phyloP scores from a whole-genome alignment of 2,888 invertebrate species.

The Melieria picta region DNA sequence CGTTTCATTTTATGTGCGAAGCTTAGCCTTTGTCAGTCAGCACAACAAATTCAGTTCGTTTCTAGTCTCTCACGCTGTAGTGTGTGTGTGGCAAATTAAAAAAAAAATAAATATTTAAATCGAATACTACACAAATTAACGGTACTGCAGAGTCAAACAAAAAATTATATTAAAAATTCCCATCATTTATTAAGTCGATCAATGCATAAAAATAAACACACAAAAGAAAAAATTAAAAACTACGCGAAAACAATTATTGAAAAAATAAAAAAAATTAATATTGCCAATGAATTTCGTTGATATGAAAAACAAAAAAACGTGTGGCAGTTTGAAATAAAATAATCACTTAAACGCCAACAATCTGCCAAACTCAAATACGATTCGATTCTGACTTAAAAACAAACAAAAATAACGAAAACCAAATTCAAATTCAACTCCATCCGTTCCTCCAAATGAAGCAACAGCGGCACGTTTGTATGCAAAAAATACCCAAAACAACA shows the following conservation, averaged over 20 bases:
- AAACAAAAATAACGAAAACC: conserved; percentile 1
- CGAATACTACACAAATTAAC: no score
- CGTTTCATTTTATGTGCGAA: conserved; percentile 37
- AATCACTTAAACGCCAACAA: neutral
- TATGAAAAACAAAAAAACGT: neutral
- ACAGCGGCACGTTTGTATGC: neutral
- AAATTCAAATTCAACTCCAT: neutral
- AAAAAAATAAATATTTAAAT: neutral
- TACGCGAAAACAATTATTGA: neutral
- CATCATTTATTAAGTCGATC: neutral
- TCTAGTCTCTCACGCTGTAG: conserved; percentile 60
- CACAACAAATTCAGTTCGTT: conserved; percentile 59
- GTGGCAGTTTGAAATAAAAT: neutral
- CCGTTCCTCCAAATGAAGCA: neutral
- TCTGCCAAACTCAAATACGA: neutral
- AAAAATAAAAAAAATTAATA: neutral
- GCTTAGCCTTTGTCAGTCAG: conserved; percentile 29
- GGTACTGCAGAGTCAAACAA: no score
- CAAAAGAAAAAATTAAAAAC: conserved; percentile 9
- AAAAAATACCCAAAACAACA: neutral
- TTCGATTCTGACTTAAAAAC: conserved; percentile 6
- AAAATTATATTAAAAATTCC: no score
- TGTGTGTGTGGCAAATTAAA: conserved; percentile 48
- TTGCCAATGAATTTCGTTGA: neutral
- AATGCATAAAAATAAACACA: conserved; percentile 12